phyloP scores from a whole-genome alignment of 2,113 vertebrate species.

The Callocephalon fimbriatum region DNA sequence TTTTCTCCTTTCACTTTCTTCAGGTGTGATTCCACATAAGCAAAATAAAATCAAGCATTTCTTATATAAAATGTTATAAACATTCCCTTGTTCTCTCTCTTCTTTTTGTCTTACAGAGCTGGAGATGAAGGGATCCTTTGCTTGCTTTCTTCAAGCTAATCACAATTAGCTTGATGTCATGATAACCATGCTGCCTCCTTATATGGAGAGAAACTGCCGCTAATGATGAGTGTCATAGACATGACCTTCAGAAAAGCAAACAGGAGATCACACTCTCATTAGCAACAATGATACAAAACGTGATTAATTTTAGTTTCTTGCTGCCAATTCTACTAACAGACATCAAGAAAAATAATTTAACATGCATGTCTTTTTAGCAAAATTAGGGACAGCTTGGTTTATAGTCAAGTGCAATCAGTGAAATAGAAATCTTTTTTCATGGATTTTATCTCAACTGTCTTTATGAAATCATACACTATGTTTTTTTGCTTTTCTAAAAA shows the following conservation, averaged over 20 bases:
- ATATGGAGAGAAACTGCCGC: not conserved
- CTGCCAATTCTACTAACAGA: not conserved
- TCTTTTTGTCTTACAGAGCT: not conserved
- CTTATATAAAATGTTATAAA: not conserved
- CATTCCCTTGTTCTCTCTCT: not conserved
- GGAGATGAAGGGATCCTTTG: not conserved
- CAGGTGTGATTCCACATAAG: not conserved
- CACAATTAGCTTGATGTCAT: not conserved
- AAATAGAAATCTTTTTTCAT: not conserved
- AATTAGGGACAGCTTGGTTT: not conserved
- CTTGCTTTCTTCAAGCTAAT: not conserved
- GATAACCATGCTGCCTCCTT: not conserved
- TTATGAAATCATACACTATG: not conserved
- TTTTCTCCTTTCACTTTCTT: not conserved
- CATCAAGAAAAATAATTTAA: not conserved
- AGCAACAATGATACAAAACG: not conserved
- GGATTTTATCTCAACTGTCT: not conserved
- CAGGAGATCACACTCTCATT: not conserved
- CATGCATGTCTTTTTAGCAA: not conserved
- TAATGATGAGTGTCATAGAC: not conserved
- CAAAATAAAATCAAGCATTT: not conserved
- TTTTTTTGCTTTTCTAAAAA: not conserved
- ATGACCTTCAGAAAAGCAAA: not conserved
- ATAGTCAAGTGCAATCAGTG: not conserved
- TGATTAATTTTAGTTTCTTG: not conserved